Evolutionary conservation across 2,797 vertebrate genomes (phyloP).

Genomic region (Okamejei kenojei): DNA sequence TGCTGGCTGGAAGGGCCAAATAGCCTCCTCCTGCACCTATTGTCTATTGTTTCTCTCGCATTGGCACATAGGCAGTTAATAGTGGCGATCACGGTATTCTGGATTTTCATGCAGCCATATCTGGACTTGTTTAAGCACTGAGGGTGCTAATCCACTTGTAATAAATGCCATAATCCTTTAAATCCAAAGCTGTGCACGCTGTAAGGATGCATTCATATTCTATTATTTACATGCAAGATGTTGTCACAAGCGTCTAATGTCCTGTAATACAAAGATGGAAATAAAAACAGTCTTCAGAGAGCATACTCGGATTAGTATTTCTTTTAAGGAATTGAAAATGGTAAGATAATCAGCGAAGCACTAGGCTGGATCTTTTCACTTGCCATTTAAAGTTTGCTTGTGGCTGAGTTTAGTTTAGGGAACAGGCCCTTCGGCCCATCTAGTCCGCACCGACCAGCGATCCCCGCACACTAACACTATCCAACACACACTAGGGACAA

Average conservation of each 20-base stretch:
- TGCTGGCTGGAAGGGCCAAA: too few relatives aligned
- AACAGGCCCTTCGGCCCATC: too few relatives aligned
- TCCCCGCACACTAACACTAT: too few relatives aligned
- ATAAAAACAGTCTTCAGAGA: too few relatives aligned
- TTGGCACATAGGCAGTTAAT: not conserved
- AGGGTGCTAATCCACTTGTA: slow-evolving; percentile 10
- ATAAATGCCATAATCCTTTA: slow-evolving; percentile 23
- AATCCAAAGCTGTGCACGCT: not conserved
- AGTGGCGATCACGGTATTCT: not conserved
- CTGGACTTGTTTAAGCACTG: not conserved
- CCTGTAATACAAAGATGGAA: not conserved
- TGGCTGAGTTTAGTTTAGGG: too few relatives aligned
- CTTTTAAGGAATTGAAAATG: not conserved
- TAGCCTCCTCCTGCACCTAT: too few relatives aligned
- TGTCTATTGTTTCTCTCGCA: not conserved
- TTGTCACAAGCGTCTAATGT: not conserved
- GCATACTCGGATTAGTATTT: not conserved
- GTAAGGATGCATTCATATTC: not conserved
- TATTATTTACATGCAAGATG: not conserved
- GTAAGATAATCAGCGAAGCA: not conserved
- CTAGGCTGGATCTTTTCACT: not conserved
- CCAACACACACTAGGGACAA: too few relatives aligned
- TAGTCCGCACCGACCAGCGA: too few relatives aligned
- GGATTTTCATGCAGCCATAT: not conserved
- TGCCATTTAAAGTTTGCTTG: not conserved